Evolutionary conservation across 2,888 invertebrate species (phyloP).

Genomic region (Melipona bicolor): DNA sequence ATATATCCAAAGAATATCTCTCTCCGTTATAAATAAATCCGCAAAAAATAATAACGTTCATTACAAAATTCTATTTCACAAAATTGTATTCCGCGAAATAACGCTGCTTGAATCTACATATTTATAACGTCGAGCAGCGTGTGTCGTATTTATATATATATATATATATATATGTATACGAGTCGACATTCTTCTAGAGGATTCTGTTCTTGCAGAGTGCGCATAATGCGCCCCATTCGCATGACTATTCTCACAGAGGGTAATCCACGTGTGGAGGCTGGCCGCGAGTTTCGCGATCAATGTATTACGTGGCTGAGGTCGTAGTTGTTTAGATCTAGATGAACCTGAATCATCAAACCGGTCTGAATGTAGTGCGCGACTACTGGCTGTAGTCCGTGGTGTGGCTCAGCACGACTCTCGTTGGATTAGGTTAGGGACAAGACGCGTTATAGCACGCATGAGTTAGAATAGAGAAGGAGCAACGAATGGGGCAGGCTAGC

Average conservation of each 20-base stretch:
- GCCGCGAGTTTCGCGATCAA: constrained; percentile 49
- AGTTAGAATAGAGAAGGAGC: constrained; percentile 74
- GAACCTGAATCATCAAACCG: constrained; percentile 81
- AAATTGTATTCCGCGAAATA: neutral
- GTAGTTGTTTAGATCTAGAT: constrained; percentile 77
- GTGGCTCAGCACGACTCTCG: constrained; percentile 75
- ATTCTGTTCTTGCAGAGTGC: neutral
- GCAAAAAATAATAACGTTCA: no score
- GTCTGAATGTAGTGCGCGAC: constrained; percentile 70
- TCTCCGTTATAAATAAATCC: no score
- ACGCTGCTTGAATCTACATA: neutral
- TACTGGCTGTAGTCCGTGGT: constrained; percentile 56
- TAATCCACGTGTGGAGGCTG: constrained; percentile 38
- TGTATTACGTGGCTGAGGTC: constrained; percentile 68
- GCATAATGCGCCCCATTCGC: constrained; percentile 25
- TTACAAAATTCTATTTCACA: no score
- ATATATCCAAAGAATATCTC: no score
- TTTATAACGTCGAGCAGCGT: neutral
- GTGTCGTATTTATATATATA: no score
- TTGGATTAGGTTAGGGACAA: constrained; percentile 82
- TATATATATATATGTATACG: neutral
- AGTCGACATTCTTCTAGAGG: neutral
- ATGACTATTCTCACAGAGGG: constrained; percentile 41
- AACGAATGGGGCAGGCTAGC: constrained; percentile 27
- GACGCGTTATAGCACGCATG: constrained; percentile 74